A percentile compares a stretch with the other conserved stretches of the same genome.
phyloP scores from a whole-genome alignment of 2,888 invertebrate species.

The Pachydiplax longipennis region DNA sequence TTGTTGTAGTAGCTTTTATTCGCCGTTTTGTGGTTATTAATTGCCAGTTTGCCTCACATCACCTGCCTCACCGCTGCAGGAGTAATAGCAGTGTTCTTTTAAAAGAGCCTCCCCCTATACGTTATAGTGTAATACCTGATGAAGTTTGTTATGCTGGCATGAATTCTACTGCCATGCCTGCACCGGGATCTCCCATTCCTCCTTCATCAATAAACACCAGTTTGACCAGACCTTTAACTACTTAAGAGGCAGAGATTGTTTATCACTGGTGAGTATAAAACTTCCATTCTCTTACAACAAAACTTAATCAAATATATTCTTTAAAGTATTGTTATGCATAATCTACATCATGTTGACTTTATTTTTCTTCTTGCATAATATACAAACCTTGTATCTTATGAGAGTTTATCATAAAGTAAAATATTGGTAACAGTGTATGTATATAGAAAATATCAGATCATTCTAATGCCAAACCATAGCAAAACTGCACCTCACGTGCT shows the following conservation, averaged over 20 bases:
- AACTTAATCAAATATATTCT: neutral
- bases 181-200: constrained; percentile 26
- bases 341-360: too few species aligned
- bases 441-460: too few species aligned
- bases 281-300: neutral
- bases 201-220: constrained; percentile 14
- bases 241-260: neutral
- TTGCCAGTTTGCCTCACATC: constrained; percentile 35
- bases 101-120: constrained; percentile 31
- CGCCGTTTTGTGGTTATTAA: constrained; percentile 11
- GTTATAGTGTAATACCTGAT: constrained; percentile 21
- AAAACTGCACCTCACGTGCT: too few species aligned
- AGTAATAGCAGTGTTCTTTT: constrained; percentile 29
- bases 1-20: constrained; percentile 16
- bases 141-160: constrained; percentile 30
- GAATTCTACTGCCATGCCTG: constrained; percentile 16
- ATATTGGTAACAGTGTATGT: too few species aligned
- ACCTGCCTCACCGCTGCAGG: constrained; percentile 27
- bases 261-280: neutral
- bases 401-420: too few species aligned
- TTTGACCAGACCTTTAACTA: constrained; percentile 24
- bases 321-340: too few species aligned
- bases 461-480: too few species aligned
- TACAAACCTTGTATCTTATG: too few species aligned
- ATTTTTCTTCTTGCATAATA: too few species aligned